A percentile compares a stretch with the other conserved stretches of the same genome.
Evolutionary conservation across 2,113 vertebrate genomes (phyloP).

Genomic region (Bombycilla garrulus): DNA sequence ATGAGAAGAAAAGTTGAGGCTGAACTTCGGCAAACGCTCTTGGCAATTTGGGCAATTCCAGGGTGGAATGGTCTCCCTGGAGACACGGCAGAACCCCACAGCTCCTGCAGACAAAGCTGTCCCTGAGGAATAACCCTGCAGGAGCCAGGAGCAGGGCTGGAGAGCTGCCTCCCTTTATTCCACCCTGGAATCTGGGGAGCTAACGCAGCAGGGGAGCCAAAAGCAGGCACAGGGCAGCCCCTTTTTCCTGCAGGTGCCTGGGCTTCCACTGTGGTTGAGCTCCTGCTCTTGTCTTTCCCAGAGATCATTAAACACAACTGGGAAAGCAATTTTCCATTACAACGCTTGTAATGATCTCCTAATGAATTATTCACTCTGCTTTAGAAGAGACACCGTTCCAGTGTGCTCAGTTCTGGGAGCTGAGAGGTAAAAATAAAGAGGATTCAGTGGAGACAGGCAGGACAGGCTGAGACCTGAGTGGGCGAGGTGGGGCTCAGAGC

Average conservation of each 20-base stretch:
- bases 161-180: neutral
- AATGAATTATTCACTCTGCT: constrained; percentile 79
- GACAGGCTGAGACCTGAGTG: neutral
- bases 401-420: constrained; percentile 2
- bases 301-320: constrained; percentile 63
- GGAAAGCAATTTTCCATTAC: constrained; percentile 73
- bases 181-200: neutral
- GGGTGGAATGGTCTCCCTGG: neutral
- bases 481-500: neutral
- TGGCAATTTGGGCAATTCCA: neutral
- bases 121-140: neutral
- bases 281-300: constrained; percentile 14
- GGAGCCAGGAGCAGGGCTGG: neutral
- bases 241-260: neutral
- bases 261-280: neutral
- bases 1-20: neutral
- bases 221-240: neutral
- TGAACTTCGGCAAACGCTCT: neutral
- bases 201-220: neutral
- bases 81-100: neutral
- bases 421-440: constrained; percentile 51
- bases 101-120: neutral
- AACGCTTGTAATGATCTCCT: constrained; percentile 72
- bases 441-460: neutral
- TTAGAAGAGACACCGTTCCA: constrained; percentile 52